A percentile compares a stretch with the other conserved stretches of the same genome.
Conservation (phyloP, 1,140 invertebrate species). For the Eriocheir sinensis region DNA sequence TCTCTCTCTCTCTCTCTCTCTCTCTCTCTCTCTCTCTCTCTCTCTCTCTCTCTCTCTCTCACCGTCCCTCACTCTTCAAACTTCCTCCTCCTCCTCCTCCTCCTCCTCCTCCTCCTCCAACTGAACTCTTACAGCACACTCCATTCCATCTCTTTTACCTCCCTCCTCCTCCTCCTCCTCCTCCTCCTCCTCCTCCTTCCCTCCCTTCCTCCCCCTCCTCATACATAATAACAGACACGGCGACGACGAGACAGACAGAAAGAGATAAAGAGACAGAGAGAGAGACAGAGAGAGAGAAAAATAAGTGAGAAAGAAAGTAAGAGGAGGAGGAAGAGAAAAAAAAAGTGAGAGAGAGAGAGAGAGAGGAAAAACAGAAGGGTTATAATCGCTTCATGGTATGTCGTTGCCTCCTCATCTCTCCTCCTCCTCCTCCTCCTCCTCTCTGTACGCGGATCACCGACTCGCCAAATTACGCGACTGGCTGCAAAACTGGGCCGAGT, state of each 20-base stretch:
- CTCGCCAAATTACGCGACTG: constrained; percentile 31
- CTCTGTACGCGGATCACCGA: neutral
- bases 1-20: neutral
- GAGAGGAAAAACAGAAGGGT: too few species aligned
- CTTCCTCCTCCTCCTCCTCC: neutral
- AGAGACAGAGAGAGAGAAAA: too few species aligned
- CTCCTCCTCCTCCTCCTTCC: neutral
- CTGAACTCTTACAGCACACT: neutral
- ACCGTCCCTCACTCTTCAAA: neutral
- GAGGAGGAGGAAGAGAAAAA: too few species aligned
- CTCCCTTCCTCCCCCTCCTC: neutral
- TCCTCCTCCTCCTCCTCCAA: neutral
- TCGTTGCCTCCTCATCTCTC: neutral
- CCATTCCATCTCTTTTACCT: neutral
- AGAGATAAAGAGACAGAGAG: too few species aligned
- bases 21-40: neutral
- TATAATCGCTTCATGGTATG: too few species aligned
- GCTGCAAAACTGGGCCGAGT: neutral
- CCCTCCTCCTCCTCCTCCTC: neutral
- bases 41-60: neutral
- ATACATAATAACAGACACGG: neutral
- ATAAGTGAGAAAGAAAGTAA: too few species aligned
- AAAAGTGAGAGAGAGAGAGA: too few species aligned
- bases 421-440: neutral
- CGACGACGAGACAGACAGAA: too few species aligned